These are phyloP conservation scores for Ceriagrion tenellum DNA, from an alignment of 2,888 invertebrate genomes.

Conservation along the genomic window DNA sequence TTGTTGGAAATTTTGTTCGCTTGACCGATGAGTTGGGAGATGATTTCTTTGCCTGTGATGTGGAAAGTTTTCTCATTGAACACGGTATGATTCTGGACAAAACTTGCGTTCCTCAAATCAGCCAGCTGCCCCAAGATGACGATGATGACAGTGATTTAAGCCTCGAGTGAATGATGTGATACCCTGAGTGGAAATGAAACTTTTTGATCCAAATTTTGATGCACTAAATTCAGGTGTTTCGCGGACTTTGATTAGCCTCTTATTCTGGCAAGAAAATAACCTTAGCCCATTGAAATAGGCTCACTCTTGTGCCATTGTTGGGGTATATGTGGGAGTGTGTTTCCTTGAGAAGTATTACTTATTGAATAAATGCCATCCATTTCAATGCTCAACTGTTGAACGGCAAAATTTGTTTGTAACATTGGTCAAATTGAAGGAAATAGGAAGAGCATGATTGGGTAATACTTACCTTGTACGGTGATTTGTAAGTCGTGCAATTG, in stretches of 20 bases:
- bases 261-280: not conserved
- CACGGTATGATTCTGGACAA: slow-evolving; percentile 85
- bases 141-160: slow-evolving; percentile 76
- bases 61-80: slow-evolving; percentile 93
- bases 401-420: not conserved
- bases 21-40: slow-evolving; percentile 92
- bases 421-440: not conserved
- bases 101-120: slow-evolving; percentile 80
- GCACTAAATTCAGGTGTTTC: not conserved
- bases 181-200: not conserved
- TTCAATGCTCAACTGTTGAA: not conserved
- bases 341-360: not conserved
- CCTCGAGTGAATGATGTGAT: slow-evolving; percentile 69
- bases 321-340: not conserved
- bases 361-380: not conserved
- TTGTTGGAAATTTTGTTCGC: slow-evolving; percentile 95
- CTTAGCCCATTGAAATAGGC: not conserved
- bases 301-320: not conserved
- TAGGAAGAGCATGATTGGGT: not conserved
- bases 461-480: not conserved
- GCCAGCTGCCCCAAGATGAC: slow-evolving; percentile 75
- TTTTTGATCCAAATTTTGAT: not conserved
- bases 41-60: slow-evolving; percentile 93
- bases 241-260: not conserved
- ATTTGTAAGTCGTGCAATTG: not conserved